These are phyloP conservation scores for Phrynosoma blainvillii DNA, from an alignment of 2,113 vertebrate genomes.

Conservation along the genomic window DNA sequence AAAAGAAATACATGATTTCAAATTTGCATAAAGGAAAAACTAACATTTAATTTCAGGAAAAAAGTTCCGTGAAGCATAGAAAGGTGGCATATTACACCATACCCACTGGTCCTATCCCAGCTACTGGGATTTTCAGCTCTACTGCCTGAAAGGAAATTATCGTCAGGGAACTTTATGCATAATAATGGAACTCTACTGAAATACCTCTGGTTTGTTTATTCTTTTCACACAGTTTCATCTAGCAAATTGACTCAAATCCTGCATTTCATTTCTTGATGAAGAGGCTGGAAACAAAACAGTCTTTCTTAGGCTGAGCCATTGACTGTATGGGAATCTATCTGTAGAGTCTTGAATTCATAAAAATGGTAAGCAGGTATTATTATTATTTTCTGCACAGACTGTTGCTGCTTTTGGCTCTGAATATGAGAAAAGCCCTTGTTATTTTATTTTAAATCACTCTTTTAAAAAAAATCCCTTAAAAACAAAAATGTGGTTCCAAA, in stretches of 20 bases:
- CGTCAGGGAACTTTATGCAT: slow-evolving; percentile 43
- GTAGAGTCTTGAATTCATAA: slow-evolving; percentile 49
- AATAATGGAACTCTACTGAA: slow-evolving; percentile 64
- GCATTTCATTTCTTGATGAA: slow-evolving; percentile 62
- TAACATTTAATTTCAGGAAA: background rate
- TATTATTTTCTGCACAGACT: slow-evolving; percentile 42
- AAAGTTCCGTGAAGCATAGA: background rate
- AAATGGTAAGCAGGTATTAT: slow-evolving; percentile 69
- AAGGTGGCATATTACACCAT: background rate
- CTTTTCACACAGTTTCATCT: slow-evolving; percentile 65
- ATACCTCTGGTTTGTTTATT: slow-evolving; percentile 55
- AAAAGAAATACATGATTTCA: background rate
- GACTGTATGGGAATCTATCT: slow-evolving; percentile 60
- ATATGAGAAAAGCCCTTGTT: slow-evolving; percentile 12
- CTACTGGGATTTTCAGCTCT: background rate
- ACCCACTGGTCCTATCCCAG: background rate
- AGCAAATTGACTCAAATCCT: slow-evolving; percentile 66
- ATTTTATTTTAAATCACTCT: slow-evolving; percentile 8
- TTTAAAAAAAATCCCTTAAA: background rate
- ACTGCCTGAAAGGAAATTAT: slow-evolving; percentile 21
- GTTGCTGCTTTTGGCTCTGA: slow-evolving; percentile 42
- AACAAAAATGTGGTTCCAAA: background rate
- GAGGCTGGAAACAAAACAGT: slow-evolving; percentile 61
- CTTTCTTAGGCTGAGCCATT: slow-evolving; percentile 63
- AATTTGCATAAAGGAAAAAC: background rate